A percentile compares a stretch with the other conserved stretches of the same genome.
These are phyloP conservation scores for Meles meles DNA, from an alignment of 2,113 vertebrate species.

Conservation along the genomic window DNA sequence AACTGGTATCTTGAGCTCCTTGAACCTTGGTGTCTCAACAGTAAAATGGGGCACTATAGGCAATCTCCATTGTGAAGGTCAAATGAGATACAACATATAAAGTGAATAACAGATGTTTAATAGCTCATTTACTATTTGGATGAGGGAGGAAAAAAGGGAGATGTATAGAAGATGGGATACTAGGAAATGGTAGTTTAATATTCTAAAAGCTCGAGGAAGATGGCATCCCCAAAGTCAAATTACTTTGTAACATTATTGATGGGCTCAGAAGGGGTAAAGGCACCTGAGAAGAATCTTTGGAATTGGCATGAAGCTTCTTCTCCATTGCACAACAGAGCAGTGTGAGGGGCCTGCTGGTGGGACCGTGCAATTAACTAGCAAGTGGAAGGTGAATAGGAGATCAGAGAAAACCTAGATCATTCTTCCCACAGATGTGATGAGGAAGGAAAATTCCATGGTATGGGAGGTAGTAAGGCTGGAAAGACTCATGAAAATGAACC, in stretches of 20 bases:
- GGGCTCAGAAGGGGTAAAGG: neutral
- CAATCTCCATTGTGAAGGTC: neutral
- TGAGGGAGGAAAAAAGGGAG: neutral
- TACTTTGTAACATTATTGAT: neutral
- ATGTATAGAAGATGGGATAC: rapidly evolving
- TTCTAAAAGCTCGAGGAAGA: neutral
- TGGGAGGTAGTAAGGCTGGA: neutral
- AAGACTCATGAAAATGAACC: neutral
- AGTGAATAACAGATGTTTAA: neutral
- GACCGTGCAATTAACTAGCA: neutral
- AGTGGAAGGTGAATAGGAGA: neutral
- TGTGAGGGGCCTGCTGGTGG: neutral
- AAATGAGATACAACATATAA: neutral
- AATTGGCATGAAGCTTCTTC: neutral
- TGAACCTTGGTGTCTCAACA: neutral
- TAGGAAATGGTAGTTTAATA: neutral
- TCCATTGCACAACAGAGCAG: neutral
- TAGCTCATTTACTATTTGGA: neutral
- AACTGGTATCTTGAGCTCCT: neutral
- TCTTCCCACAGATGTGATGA: neutral
- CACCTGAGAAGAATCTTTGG: neutral
- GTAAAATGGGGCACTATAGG: neutral
- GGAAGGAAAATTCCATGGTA: neutral
- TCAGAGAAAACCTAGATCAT: neutral
- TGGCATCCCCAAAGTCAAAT: neutral